Evolutionary conservation across 2,888 invertebrate genomes (phyloP).

Genomic region (Julus scandinavius): DNA sequence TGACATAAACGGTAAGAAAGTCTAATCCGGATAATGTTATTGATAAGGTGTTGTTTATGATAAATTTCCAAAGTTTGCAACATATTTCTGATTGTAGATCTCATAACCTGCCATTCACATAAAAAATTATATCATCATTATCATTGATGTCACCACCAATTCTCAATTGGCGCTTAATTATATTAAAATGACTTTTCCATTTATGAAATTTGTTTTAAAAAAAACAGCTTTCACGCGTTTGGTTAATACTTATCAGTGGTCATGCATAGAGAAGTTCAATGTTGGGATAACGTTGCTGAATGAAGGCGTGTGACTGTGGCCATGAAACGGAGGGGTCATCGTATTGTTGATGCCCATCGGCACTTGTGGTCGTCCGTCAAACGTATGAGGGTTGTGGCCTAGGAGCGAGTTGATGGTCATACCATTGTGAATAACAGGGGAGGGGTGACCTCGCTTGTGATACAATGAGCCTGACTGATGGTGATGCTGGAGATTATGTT

Average conservation of each 20-base stretch:
- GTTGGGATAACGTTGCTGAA: constrained; percentile 64
- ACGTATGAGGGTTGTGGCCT: constrained; percentile 65
- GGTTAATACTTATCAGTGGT: constrained; percentile 60
- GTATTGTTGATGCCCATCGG: constrained; percentile 62
- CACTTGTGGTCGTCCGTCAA: constrained; percentile 63
- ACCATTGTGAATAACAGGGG: constrained; percentile 63
- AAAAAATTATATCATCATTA: not conserved
- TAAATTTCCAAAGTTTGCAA: too few relatives aligned
- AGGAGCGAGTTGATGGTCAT: constrained; percentile 65
- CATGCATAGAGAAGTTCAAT: constrained; percentile 65
- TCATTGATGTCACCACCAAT: not conserved
- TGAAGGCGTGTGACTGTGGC: constrained; percentile 62
- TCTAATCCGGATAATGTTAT: too few relatives aligned
- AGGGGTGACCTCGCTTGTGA: constrained; percentile 63
- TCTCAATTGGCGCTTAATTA: not conserved
- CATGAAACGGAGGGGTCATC: constrained; percentile 64
- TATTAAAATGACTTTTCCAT: constrained; percentile 22
- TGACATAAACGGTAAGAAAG: too few relatives aligned
- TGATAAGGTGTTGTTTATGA: too few relatives aligned
- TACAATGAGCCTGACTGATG: constrained; percentile 59
- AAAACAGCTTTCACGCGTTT: not conserved
- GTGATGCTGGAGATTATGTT: constrained; percentile 63
- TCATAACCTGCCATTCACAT: not conserved
- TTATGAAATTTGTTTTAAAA: not conserved
- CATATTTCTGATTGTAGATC: too few relatives aligned